Evolutionary conservation across 2,888 invertebrate genomes (phyloP).

Genomic region (Bugula neritina): DNA sequence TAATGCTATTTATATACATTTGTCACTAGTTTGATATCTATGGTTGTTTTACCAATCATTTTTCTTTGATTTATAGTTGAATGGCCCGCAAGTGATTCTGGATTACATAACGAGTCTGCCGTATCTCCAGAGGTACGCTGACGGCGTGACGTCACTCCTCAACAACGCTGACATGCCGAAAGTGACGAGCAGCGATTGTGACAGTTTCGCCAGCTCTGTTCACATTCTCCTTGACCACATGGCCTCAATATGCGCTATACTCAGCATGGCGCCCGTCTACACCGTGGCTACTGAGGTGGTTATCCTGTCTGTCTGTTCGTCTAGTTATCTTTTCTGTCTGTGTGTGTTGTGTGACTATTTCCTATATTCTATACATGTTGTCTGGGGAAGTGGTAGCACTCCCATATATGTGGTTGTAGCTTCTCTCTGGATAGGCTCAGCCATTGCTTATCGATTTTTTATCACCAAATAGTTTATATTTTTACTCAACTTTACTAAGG

Average conservation of each 20-base stretch:
- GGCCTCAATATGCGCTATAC: background rate
- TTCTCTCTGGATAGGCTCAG: no score
- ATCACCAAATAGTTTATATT: no score
- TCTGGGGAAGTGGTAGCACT: no score
- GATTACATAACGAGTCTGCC: conserved; percentile 76
- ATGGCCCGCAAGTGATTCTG: conserved; percentile 74
- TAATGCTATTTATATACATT: background rate
- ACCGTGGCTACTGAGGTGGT: background rate
- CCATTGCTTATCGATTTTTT: no score
- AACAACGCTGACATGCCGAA: background rate
- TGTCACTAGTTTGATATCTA: background rate
- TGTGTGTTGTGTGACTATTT: no score
- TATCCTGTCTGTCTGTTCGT: no score
- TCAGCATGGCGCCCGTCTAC: background rate
- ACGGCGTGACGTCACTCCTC: conserved; percentile 57
- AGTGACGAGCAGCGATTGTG: background rate
- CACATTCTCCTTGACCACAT: background rate
- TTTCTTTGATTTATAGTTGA: conserved; percentile 64
- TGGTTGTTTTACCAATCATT: background rate
- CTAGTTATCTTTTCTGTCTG: no score
- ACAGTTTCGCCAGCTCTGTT: background rate
- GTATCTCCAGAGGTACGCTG: conserved; percentile 61
- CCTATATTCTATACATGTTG: no score
- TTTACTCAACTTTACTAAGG: no score
- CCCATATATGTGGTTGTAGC: no score